Percentiles rank a stretch among this genome's conserved stretches.
phyloP scores from a whole-genome alignment of 2,888 invertebrate genomes.

The Sussaba pulchella region DNA sequence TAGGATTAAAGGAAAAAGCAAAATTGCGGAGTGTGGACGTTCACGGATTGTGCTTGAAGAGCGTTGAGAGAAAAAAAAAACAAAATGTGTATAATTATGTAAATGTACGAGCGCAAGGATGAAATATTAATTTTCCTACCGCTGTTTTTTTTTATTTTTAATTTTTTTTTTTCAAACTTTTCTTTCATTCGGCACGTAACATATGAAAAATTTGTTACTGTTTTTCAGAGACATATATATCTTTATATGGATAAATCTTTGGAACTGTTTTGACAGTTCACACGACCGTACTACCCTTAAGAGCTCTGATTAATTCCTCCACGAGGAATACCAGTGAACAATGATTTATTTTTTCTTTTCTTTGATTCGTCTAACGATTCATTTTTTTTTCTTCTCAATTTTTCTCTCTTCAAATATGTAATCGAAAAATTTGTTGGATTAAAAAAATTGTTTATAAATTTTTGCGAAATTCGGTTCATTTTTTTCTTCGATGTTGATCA shows the following conservation, averaged over 20 bases:
- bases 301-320: conserved; percentile 57
- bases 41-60: conserved; percentile 63
- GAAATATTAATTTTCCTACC: conserved; percentile 54
- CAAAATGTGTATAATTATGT: conserved; percentile 74
- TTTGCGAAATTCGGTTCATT: conserved; percentile 42
- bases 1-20: conserved; percentile 59
- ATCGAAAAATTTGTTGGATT: conserved; percentile 44
- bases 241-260: not conserved
- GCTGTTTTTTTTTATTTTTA: conserved; percentile 52
- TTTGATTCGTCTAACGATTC: conserved; percentile 42
- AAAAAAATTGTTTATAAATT: conserved; percentile 60
- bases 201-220: conserved; percentile 34
- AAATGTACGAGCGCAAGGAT: conserved; percentile 68
- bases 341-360: conserved; percentile 38
- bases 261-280: conserved; percentile 52
- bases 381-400: conserved; percentile 17
- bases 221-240: conserved; percentile 33
- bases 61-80: conserved; percentile 59
- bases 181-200: conserved; percentile 17
- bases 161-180: conserved; percentile 18
- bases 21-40: conserved; percentile 44
- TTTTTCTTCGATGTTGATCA: conserved; percentile 28
- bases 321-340: conserved; percentile 35
- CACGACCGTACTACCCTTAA: conserved; percentile 47
- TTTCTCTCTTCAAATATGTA: conserved; percentile 42